Evolutionary conservation across 35 echinoderm and acorn worm species (phyloP).

Genomic region (Lytechinus pictus): DNA sequence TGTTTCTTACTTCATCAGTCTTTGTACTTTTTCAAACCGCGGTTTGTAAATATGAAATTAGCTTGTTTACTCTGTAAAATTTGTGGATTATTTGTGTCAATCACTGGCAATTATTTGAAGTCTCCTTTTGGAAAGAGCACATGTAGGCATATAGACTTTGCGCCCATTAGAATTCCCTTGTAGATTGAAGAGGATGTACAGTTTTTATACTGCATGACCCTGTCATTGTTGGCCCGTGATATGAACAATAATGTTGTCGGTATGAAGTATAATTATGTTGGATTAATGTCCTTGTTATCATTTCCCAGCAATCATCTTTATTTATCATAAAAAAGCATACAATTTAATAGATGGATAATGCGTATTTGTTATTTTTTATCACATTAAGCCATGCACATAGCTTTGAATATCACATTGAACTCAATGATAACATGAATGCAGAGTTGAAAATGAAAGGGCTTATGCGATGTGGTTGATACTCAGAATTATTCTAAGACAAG

Average conservation of each 20-base stretch:
- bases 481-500: too few relatives aligned
- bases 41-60: slow-evolving; percentile 14
- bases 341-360: too few relatives aligned
- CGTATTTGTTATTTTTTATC: too few relatives aligned
- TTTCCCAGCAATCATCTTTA: too few relatives aligned
- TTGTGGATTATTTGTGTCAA: slow-evolving; percentile 7
- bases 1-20: neutral
- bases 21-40: neutral
- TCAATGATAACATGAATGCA: too few relatives aligned
- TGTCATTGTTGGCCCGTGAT: neutral
- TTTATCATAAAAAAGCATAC: too few relatives aligned
- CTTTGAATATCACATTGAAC: too few relatives aligned
- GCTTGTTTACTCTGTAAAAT: neutral
- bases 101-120: neutral
- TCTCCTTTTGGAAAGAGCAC: neutral
- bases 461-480: too few relatives aligned
- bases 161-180: neutral
- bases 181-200: neutral
- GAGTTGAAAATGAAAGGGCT: too few relatives aligned
- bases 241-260: neutral
- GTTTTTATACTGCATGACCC: neutral
- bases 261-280: neutral
- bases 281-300: neutral
- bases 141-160: neutral
- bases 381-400: too few relatives aligned